Evolutionary conservation across 2,888 invertebrate species (phyloP).

Genomic region (Salticus scenicus): DNA sequence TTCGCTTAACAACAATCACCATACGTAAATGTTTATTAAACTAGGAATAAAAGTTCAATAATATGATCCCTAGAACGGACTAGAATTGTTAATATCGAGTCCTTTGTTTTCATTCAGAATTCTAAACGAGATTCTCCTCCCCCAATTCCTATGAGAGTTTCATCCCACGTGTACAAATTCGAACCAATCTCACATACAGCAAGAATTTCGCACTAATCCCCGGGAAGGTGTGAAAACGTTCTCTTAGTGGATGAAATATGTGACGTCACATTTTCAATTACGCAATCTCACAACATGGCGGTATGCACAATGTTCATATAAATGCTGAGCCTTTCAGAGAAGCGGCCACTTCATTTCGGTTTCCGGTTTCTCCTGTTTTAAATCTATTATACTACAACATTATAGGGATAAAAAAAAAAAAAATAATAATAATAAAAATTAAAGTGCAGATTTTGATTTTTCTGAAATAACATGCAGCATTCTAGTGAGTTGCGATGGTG

Average conservation of each 20-base stretch:
- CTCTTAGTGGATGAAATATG: slow-evolving; percentile 33
- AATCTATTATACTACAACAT: background rate
- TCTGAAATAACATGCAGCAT: background rate
- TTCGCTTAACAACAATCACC: too few relatives aligned
- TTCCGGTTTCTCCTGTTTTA: background rate
- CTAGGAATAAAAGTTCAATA: too few relatives aligned
- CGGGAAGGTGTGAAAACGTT: slow-evolving; percentile 3
- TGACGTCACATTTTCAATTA: slow-evolving; percentile 53
- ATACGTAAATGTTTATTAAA: too few relatives aligned
- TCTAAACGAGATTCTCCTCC: background rate
- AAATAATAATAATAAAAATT: background rate
- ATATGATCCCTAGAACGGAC: too few relatives aligned
- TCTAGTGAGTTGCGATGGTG: slow-evolving; percentile 13
- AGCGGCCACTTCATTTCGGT: background rate
- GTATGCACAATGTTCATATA: background rate
- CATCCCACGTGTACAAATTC: slow-evolving; percentile 46
- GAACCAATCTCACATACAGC: slow-evolving; percentile 25
- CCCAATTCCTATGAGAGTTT: background rate
- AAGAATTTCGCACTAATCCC: slow-evolving; percentile 39
- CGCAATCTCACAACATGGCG: slow-evolving; percentile 30
- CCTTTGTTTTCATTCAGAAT: background rate
- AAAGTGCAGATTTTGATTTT: background rate
- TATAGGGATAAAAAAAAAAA: background rate
- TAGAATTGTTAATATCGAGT: background rate
- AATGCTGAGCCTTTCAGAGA: background rate